Evolutionary conservation across 2,797 vertebrate genomes (phyloP).

Genomic region (Sebastes ruberrimus): DNA sequence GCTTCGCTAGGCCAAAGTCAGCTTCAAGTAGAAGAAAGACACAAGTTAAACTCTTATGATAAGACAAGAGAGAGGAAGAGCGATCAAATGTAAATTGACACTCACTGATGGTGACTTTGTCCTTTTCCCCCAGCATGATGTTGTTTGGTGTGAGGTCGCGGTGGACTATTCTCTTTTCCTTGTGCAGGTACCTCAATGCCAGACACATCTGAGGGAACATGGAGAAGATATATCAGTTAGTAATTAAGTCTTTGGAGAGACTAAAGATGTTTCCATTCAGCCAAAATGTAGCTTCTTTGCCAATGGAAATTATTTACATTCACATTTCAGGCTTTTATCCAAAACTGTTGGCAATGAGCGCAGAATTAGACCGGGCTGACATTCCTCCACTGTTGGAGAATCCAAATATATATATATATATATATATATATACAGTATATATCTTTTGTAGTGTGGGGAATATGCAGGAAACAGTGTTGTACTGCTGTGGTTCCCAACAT

Average conservation of each 20-base stretch:
- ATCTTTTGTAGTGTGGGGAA: background rate
- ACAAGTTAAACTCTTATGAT: background rate
- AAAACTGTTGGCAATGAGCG: background rate
- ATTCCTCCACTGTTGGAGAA: background rate
- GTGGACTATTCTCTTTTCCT: conserved; percentile 92
- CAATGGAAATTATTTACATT: background rate
- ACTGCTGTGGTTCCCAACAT: too few relatives aligned
- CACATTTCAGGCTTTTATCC: background rate
- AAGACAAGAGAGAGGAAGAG: background rate
- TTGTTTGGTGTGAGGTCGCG: conserved; percentile 90
- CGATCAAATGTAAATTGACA: background rate
- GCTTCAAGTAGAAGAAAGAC: conserved; percentile 73
- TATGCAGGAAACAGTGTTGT: background rate
- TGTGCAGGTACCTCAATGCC: conserved; percentile 91
- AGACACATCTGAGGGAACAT: conserved; percentile 85
- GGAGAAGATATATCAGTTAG: background rate
- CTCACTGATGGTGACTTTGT: conserved; percentile 93
- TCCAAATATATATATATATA: background rate
- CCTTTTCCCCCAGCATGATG: conserved; percentile 90
- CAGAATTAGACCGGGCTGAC: background rate
- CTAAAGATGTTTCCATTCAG: background rate
- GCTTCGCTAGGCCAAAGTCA: conserved; percentile 93
- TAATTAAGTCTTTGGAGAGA: background rate
- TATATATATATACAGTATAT: background rate
- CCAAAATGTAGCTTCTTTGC: background rate